Evolutionary conservation across 53 echinoderm and acorn worm species (phyloP), one percentile per base, ranked within the genome.

Genomic region (Paracentrotus lividus): DNA sequence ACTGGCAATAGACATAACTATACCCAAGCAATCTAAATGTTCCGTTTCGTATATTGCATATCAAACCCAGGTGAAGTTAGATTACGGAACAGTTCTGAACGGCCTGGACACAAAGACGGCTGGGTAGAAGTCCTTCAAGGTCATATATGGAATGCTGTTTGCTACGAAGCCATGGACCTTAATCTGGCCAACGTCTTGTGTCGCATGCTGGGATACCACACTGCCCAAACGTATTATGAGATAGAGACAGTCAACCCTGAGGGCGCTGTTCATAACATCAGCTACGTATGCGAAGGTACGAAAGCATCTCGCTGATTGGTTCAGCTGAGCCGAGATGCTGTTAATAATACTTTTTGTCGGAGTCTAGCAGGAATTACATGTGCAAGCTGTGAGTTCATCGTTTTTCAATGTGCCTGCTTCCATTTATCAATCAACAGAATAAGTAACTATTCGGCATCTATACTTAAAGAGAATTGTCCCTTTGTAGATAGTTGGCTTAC

Each of bases 121-220:
- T 38, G 72, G 32, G 72, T 72, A 40, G 72, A 72, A 72, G 36
- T 40, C 16, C 6, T 9, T 5, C 36, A 72, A 40, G 40, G 21
- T 13, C 38, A 38, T 2, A 36, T 15, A 26, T 72, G 72, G 72
- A 72, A 72, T 6, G 40, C 72, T 72, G 16, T 72, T 40, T 72
- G 72, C 40, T 18, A 36, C 16, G 72, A 72, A 72, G 36, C 72
- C 20, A 72, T 72, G 72, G 40, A 72, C 72, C 38, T 72, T 0
- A 72, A 72, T 40, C 72, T 72, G 16, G 72, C 72, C 40, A 72
- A 38, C 72, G 72, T 72, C 72, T 20, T 72, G 18, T 72, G 72
- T 32, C 72, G 72, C 36, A 72, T 72, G 72, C 72, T 72, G 36
- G 72, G 72, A 72, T 36, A 72, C 36, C 40, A 72, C 40, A 72